Evolutionary conservation across 2,888 invertebrate species (phyloP).

Genomic region (Oscheius sp.): DNA sequence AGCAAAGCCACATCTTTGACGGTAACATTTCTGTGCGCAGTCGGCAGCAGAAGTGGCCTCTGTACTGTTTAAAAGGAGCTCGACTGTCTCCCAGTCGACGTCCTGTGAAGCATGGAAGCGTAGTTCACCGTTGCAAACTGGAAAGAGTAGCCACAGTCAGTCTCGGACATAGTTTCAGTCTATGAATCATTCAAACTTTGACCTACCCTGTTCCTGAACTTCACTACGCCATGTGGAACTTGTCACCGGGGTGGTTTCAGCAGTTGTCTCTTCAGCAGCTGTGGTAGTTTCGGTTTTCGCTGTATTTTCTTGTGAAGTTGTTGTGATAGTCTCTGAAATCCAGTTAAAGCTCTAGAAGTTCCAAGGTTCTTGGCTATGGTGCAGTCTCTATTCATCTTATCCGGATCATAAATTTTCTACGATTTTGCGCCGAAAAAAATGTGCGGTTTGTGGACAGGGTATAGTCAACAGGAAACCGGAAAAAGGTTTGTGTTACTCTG

Average conservation of each 20-base stretch:
- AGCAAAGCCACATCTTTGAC: conserved; percentile 59
- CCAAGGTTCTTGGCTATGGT: too few relatives aligned
- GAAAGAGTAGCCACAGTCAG: not conserved
- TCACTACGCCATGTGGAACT: conserved; percentile 21
- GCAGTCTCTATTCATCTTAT: too few relatives aligned
- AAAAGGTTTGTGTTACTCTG: not conserved
- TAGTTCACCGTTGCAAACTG: conserved; percentile 44
- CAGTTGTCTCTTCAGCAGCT: not conserved
- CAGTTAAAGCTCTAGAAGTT: too few relatives aligned
- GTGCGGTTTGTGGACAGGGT: too few relatives aligned
- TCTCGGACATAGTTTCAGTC: not conserved
- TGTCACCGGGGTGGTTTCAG: not conserved
- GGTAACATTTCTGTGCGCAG: conserved; percentile 59
- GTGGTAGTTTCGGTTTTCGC: not conserved
- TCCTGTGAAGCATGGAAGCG: conserved; percentile 45
- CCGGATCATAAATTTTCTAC: too few relatives aligned
- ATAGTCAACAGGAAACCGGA: too few relatives aligned
- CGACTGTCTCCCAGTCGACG: conserved; percentile 61
- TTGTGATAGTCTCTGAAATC: not conserved
- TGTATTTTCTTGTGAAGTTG: not conserved
- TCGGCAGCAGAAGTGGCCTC: conserved; percentile 47
- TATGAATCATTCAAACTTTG: not conserved
- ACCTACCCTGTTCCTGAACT: conserved; percentile 26
- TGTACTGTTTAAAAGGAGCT: conserved; percentile 59
- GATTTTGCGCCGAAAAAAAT: too few relatives aligned